Base-by-base conservation (phyloP, 2,888 invertebrate species). In the Cremastobaeus sp. region DNA sequence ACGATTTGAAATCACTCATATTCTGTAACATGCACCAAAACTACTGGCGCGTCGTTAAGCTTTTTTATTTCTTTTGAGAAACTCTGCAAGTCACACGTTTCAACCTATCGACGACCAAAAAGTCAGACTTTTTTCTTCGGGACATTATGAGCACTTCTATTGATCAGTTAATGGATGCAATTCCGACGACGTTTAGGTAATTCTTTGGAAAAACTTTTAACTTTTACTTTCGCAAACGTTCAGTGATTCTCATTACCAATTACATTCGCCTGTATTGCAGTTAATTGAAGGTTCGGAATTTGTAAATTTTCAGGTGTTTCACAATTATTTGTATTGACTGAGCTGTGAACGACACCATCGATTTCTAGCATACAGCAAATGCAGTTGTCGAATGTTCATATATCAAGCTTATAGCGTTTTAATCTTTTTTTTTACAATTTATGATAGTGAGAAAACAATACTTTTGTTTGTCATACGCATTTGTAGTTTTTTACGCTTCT, bases 41-140 rank as follows among this genome's bases (percentile, higher is more conserved):
- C n/a, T n/a, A n/a, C n/a, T n/a, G n/a, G n/a, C n/a, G n/a, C 83
- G 83, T 83, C 81, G 85, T 84, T 83, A 83, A 83, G 84, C 84
- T 85, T 85, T 84, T 84, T 84, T 83, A 81, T 84, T 82, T 81
- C 78, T 82, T 83, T 84, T 79, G 79, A 79, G 81, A 84, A 84
- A 79, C 81, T 74, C 4, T 32, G 21, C 32, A 35, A 59, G 62
- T 62, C 50, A 50, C 41, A 41, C 60, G n/a, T n/a, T 20, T 43
- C 8, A 34, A 6, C 5, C 43, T n/a, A n/a, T n/a, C n/a, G n/a
- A n/a, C n/a, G n/a, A n/a, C n/a, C n/a, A n/a, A n/a, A n/a, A n/a
- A n/a, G n/a, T n/a, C n/a, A n/a, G n/a, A n/a, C n/a, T 60, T 59
- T 72, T 72, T 64, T 48, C 54, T 50, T 60, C 65, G 21, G 65